A percentile compares a stretch with the other conserved stretches of the same genome.
Evolutionary conservation across 2,888 invertebrate genomes (phyloP).

Genomic region (Nephrotoma flavescens): DNA sequence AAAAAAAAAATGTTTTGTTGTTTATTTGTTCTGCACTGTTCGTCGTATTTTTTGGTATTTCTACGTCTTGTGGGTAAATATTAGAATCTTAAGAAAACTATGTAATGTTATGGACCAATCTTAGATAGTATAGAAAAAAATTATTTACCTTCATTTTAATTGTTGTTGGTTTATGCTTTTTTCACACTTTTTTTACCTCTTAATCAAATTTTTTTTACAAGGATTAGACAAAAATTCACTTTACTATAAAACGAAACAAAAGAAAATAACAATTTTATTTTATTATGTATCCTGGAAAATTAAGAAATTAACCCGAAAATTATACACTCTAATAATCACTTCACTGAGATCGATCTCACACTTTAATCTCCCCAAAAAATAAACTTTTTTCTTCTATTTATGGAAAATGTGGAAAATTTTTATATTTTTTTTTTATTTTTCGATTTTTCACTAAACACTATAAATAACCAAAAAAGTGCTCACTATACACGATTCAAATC

Average conservation of each 20-base stretch:
- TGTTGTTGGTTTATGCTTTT: background rate
- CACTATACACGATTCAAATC: background rate
- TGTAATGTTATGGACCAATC: background rate
- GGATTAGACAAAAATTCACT: background rate
- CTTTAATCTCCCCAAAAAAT: background rate
- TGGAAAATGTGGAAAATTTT: background rate
- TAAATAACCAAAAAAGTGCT: too few relatives aligned
- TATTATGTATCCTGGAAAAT: background rate
- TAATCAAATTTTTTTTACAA: background rate
- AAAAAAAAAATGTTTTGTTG: background rate
- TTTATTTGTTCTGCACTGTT: background rate
- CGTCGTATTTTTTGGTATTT: background rate
- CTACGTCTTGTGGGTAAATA: background rate
- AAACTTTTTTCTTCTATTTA: background rate
- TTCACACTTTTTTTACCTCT: background rate
- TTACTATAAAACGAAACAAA: background rate
- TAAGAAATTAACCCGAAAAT: background rate
- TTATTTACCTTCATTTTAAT: background rate
- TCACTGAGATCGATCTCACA: background rate
- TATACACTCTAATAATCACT: background rate
- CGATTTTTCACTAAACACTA: background rate
- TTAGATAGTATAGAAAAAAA: background rate
- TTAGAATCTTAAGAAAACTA: background rate
- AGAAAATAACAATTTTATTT: background rate
- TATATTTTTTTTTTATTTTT: background rate